These are phyloP conservation scores for Trisateles emortualis DNA, from an alignment of 2,888 invertebrate genomes.

Conservation along the genomic window DNA sequence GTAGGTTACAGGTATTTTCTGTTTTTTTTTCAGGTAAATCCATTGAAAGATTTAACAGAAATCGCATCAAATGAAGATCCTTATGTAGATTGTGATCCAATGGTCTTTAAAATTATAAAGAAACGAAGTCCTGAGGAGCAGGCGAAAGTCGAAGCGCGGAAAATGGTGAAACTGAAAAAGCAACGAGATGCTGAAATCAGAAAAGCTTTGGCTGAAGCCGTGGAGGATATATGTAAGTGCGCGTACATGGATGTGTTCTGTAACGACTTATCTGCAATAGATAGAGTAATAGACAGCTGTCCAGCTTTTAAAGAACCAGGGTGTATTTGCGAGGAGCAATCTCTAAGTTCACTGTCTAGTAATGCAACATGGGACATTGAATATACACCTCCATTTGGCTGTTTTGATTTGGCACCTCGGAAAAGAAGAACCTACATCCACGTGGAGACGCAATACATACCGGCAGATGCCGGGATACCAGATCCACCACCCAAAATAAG, in stretches of 20 bases:
- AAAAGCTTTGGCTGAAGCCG: constrained; percentile 78
- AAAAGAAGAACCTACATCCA: constrained; percentile 82
- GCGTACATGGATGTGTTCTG: constrained; percentile 84
- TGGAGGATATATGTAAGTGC: constrained; percentile 81
- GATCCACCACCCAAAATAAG: constrained; percentile 57
- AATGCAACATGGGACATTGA: constrained; percentile 90
- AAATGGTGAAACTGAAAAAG: constrained; percentile 85
- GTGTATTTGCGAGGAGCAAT: constrained; percentile 75
- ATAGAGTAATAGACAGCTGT: constrained; percentile 77
- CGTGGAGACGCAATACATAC: constrained; percentile 88
- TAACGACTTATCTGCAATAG: constrained; percentile 78
- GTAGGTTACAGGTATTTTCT: no score
- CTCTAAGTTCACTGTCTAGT: constrained; percentile 79
- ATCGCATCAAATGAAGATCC: constrained; percentile 88
- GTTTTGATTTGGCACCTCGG: constrained; percentile 87
- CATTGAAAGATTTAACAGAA: constrained; percentile 87
- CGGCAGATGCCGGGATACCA: constrained; percentile 81
- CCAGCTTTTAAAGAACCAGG: constrained; percentile 80
- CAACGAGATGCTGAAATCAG: constrained; percentile 84
- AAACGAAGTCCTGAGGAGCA: constrained; percentile 85
- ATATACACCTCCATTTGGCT: constrained; percentile 90
- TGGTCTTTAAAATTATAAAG: constrained; percentile 89
- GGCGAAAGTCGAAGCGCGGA: constrained; percentile 84
- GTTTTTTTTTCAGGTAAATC: constrained; percentile 84
- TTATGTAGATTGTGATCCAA: constrained; percentile 89